Evolutionary conservation across 2,113 vertebrate genomes (phyloP).

Genomic region (Seriola quinqueradiata): DNA sequence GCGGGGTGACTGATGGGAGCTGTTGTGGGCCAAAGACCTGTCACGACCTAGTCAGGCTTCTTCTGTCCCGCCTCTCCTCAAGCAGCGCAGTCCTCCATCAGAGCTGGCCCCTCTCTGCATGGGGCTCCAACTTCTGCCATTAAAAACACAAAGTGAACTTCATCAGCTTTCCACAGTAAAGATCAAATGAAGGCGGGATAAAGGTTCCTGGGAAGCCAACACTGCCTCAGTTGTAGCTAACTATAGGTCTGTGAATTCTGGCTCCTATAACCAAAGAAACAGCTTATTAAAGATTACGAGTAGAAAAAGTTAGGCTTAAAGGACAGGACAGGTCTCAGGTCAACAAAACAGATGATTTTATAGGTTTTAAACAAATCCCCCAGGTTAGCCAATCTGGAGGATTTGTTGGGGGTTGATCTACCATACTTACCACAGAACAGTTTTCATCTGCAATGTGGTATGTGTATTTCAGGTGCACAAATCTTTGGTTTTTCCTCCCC

Average conservation of each 20-base stretch:
- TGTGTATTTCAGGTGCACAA: not conserved
- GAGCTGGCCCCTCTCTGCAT: slow-evolving; percentile 32
- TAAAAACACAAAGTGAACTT: slow-evolving; percentile 40
- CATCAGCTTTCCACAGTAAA: slow-evolving; percentile 25
- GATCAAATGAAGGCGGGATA: slow-evolving; percentile 4
- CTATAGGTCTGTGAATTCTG: slow-evolving; percentile 21
- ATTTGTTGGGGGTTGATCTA: not conserved
- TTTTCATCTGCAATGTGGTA: not conserved
- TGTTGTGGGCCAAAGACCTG: slow-evolving; percentile 37
- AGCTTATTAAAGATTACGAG: slow-evolving; percentile 24
- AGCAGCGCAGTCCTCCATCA: slow-evolving; percentile 32
- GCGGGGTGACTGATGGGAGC: slow-evolving; percentile 27
- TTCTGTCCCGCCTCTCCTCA: slow-evolving; percentile 13
- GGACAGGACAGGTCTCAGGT: not conserved
- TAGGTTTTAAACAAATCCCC: too few species aligned
- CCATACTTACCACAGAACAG: not conserved
- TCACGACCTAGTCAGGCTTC: slow-evolving; percentile 14
- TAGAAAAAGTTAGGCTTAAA: not conserved
- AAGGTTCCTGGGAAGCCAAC: slow-evolving; percentile 29
- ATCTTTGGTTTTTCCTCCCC: too few species aligned
- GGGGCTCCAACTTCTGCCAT: slow-evolving; percentile 36
- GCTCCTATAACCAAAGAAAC: slow-evolving; percentile 15
- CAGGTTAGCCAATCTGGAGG: too few species aligned
- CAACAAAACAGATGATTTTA: not conserved
- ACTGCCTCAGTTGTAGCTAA: slow-evolving; percentile 1